Evolutionary conservation across 2,888 invertebrate genomes (phyloP).

Genomic region (Nebria brevicollis): DNA sequence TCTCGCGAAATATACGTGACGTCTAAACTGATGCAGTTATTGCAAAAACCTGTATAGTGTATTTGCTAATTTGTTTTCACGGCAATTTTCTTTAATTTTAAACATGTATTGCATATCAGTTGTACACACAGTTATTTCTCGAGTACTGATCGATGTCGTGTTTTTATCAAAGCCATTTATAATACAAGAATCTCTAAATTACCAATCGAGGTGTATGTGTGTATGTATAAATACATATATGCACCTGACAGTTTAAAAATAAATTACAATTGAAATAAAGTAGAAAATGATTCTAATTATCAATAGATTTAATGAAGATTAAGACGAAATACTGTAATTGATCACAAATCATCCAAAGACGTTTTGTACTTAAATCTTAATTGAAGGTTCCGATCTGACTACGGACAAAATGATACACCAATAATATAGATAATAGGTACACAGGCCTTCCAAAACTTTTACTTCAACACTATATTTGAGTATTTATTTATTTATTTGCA

Average conservation of each 20-base stretch:
- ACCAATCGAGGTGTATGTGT: too few relatives aligned
- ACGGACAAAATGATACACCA: slow-evolving; percentile 25
- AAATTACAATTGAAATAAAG: slow-evolving; percentile 35
- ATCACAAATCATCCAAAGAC: slow-evolving; percentile 38
- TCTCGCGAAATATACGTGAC: not conserved
- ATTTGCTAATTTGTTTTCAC: not conserved
- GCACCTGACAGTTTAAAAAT: not conserved
- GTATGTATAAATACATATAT: not conserved
- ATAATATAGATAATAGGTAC: slow-evolving; percentile 30
- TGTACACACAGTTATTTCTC: not conserved
- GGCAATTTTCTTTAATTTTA: not conserved
- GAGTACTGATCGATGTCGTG: not conserved
- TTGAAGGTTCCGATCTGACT: slow-evolving; percentile 30
- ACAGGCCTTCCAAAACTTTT: slow-evolving; percentile 22
- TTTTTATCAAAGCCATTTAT: not conserved
- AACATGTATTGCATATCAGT: not conserved
- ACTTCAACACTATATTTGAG: not conserved
- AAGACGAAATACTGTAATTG: slow-evolving; percentile 35
- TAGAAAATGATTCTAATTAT: slow-evolving; percentile 38
- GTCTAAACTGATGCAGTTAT: too few relatives aligned
- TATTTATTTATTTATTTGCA: not conserved
- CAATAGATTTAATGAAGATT: slow-evolving; percentile 27
- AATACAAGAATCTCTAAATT: too few relatives aligned
- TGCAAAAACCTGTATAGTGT: not conserved
- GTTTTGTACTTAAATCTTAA: slow-evolving; percentile 39